phyloP scores from a whole-genome alignment of 1,140 invertebrate genomes.

The Meloidogyne hapla region DNA sequence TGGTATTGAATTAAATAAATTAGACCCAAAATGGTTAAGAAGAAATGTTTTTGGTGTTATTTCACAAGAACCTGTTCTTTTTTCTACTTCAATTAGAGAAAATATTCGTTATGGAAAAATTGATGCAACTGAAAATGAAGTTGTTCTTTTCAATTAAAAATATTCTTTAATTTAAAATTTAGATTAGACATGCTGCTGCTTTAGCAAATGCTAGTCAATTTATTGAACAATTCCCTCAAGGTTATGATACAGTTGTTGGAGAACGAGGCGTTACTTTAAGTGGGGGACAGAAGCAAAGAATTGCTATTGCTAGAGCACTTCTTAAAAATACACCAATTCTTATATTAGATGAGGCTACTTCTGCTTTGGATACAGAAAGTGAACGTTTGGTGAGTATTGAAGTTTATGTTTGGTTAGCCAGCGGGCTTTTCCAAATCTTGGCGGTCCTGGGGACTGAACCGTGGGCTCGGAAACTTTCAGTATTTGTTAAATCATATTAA shows the following conservation, averaged over 20 bases:
- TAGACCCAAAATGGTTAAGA: conserved; percentile 82
- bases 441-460: too few relatives aligned
- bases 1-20: conserved; percentile 73
- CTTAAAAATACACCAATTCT: conserved; percentile 67
- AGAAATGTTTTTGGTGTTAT: conserved; percentile 81
- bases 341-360: conserved; percentile 68
- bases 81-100: conserved; percentile 84
- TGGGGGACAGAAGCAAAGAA: conserved; percentile 87
- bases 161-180: conserved; percentile 9
- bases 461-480: too few relatives aligned
- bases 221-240: conserved; percentile 78
- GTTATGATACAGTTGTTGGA: conserved; percentile 83
- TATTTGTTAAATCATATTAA: background rate
- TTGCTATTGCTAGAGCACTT: conserved; percentile 67
- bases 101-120: conserved; percentile 84
- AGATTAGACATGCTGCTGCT: conserved; percentile 73
- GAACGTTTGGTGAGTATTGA: conserved; percentile 55
- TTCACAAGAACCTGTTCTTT: conserved; percentile 85
- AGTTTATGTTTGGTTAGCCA: too few relatives aligned
- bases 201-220: conserved; percentile 87
- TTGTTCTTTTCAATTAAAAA: conserved; percentile 54
- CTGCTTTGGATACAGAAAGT: conserved; percentile 64
- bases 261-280: conserved; percentile 83
- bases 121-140: conserved; percentile 70
- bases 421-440: too few relatives aligned